Evolutionary conservation across 2,888 invertebrate genomes (phyloP), one percentile per base, ranked within the genome.

Genomic region (Protophormia terraenovae): DNA sequence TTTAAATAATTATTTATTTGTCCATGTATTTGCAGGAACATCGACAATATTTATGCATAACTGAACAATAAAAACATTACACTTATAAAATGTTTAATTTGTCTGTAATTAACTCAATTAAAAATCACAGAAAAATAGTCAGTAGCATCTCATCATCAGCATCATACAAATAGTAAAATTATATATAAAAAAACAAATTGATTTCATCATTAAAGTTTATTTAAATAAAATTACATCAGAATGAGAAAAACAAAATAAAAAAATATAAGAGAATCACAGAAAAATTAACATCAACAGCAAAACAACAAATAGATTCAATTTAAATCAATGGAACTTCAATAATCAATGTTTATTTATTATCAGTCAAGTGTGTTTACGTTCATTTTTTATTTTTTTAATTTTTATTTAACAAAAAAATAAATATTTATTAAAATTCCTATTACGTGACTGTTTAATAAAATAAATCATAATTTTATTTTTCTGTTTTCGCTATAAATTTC

Each of bases 61-160:
- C 64, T 82, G 85, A 75, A 75, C 82, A 78, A 75, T 69, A 71
- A 78, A 78, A 75, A 75, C 71, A 85, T 82, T 82, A 85, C 82
- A 83, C 82, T 82, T 82, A 76, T 78, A 45, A 85, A 85, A 85
- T 82, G 85, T 79, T 85, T 85, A 85, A 85, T 85, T 85, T 82
- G 82, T 66, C 85, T 85, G 75, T 85, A 85, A 85, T 85, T 85
- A 85, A 85, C 82, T 82, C 82, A 85, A 85, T 82, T 85, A 82
- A 85, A 84, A 85, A 85, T 85, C 85, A 82, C 78, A 82, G 78
- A 82, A 76, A 66, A 76, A 32, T 66, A 55, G n/a, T 24, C 53
- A 62, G 45, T 41, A 71, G 32, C 69, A 60, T 50, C 19, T 27
- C 38, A 41, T 19, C 14, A 22, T 16, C 50, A 38, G 29, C 55